Evolutionary conservation across 2,113 vertebrate species (phyloP), one percentile per base, ranked within the genome.

Genomic region (Excalfactoria chinensis): DNA sequence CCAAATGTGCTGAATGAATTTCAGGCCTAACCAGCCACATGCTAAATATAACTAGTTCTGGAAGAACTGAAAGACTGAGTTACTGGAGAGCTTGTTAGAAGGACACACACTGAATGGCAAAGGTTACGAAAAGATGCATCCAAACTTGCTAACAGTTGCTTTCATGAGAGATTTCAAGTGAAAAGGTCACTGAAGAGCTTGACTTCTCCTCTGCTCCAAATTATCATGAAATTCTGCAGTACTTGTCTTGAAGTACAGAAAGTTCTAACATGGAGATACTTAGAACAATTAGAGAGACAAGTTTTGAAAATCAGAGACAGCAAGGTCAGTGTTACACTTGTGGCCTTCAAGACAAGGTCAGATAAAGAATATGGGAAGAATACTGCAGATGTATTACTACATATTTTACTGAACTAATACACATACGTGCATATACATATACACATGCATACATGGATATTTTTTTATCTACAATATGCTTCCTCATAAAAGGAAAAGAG

Each of bases 121-220:
- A 91, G 85, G 75, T 94, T 93, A 84, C 90, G 48, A 70, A 92
- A 91, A 96, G 91, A 91, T 60, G 85, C 28, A 88, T 85, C 37
- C 76, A 78, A 94, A 93, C 66, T 95, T 92, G 37, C 64, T 84
- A 95, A 84, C 34, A 43, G 82, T 87, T 82, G 32, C 43, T 87
- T 96, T 96, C 89, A 88, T 73, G 84, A 91, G 84, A 90, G 84
- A 37, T 89, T 93, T 86, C 35, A 32, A 84, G n/a, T 94, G 89
- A 93, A 95, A 97, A 97, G 93, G 93, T 96, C 93, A 79, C 58
- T 75, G 86, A 95, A 90, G 66, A 77, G 21, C n/a, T 63, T 86
- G 91, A 92, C 77, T 93, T 97, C 84, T 92, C 64, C 82, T 76
- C 48, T 90, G 69, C 63, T 96, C 69, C 91, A 94, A 96, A 95